These are phyloP conservation scores for Pseudomyrmex flavicornis DNA, from an alignment of 1,140 invertebrate species.

Conservation along the genomic window DNA sequence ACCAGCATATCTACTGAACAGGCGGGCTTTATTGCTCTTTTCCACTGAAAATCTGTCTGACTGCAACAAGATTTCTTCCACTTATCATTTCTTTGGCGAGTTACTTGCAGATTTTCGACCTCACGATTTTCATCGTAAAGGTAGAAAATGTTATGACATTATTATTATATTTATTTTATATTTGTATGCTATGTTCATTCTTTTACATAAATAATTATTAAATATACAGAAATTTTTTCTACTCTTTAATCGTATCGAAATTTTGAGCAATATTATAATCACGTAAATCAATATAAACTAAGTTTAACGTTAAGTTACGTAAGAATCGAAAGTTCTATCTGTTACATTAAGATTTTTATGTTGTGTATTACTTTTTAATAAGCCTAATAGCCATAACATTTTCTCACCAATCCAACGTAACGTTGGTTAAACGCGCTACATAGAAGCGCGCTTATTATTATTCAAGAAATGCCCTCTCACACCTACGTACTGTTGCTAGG, in stretches of 20 bases:
- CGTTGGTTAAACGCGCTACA: conserved; percentile 8
- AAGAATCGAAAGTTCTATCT: too few relatives aligned
- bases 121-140: conserved; percentile 2
- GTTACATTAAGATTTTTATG: too few relatives aligned
- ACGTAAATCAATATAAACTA: neutral
- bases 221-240: too few relatives aligned
- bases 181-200: neutral
- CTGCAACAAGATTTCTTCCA: conserved; percentile 1
- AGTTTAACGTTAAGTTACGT: neutral
- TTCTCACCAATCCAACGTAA: neutral
- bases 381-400: neutral
- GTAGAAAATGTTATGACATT: conserved; percentile 8
- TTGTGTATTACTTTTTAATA: neutral
- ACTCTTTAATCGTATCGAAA: too few relatives aligned
- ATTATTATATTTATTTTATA: neutral
- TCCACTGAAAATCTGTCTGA: conserved; percentile 16
- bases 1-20: neutral
- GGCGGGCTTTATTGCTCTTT: neutral
- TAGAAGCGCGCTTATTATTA: conserved; percentile 37
- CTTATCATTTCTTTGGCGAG: neutral
- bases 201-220: neutral
- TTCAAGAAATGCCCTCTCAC: conserved; percentile 36
- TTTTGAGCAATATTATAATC: neutral
- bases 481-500: conserved; percentile 6
- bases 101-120: neutral